Base-by-base conservation (phyloP, 2,888 invertebrate species). In the Calameuta idolon region DNA sequence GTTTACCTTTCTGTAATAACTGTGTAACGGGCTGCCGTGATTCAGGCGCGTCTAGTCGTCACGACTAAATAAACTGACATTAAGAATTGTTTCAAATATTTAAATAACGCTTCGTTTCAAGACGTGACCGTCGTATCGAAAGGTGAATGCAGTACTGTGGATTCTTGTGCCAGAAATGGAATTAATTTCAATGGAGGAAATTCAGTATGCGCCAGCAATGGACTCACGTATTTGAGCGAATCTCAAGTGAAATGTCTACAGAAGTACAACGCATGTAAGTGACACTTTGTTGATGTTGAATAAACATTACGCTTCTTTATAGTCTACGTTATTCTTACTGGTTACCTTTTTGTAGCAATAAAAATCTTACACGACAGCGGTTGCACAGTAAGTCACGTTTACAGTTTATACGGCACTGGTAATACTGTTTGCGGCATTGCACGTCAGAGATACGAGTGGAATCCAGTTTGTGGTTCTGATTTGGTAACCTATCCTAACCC, bases 161-260 rank as follows among this genome's bases (percentile, higher is more conserved):
- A 81, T 77, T 77, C 40, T 40, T 83, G 75, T 37, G 79, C 33
- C 78, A 80, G 82, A 34, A 76, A 81, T 15, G 81, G 77, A 34
- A 76, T 76, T 23, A 55, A 76, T 33, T 34, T 75, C 35, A 83
- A 79, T 30, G 81, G 79, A 34, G 37, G 76, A n/a, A 84, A 84
- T 83, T 82, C 82, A 30, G 87, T 89, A 35, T 89, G 89, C 80
- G 87, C 84, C 1, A 88, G 77, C 77, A 88, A 89, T 40, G 89
- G 89, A 12, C 83, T 82, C 77, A 88, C 89, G 1, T 90, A 89
- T 80, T 79, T 82, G 40, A 88, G 87, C 80, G 79, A 85, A 9
- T 85, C 81, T 34, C 86, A 88, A 77, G 84, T 89, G 23, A 85
- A 86, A 40, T 88, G 89, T 79, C 79, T 88, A 75, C 82, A 84